Base-by-base conservation (phyloP, 2,113 vertebrate species). In the Dolichallabes microphthalmus region DNA sequence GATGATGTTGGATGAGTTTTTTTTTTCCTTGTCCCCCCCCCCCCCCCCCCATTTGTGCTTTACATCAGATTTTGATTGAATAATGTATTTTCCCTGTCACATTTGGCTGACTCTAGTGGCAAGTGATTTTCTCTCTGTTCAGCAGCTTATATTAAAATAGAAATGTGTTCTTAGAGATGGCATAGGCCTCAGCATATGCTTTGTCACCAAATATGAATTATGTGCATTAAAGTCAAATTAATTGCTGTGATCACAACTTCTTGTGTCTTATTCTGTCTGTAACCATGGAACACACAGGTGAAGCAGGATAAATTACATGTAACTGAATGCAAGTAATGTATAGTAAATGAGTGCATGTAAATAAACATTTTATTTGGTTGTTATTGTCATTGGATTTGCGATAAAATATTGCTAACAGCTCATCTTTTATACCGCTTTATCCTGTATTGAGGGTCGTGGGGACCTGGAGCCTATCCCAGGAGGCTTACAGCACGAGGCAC, bases 101-200 rank as follows among this genome's bases (percentile, higher is more conserved):
- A 82, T 53, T 88, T 89, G 79, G 74, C 66, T 60, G 61, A 52
- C 52, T 73, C 77, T 55, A 53, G 64, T 87, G 79, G 50, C 88
- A 85, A 80, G 55, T 85, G 53, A 87, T 39, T 78, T 89, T 86
- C 64, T 86, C 89, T 89, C 45, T 12, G 45, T 86, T 90, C 52
- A 63, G 60, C 86, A 57, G 57, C 80, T 86, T 86, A 22, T 85
- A 63, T 66, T 52, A 55, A 55, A 64, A 50, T 71, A 55, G 32
- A 89, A 13, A 71, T 84, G 20, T 87, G 78, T 90, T 17, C 84
- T 90, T 85, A 66, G 25, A 86, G 82, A 88, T 85, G 91, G 89
- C 90, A 90, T 91, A 87, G 74, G 66, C 82, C 55, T 84, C 61
- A 87, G 85, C 88, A 88, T 83, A 89, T 80, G 84, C 83, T 90